These are phyloP conservation scores for Trilocha varians DNA, from an alignment of 2,888 invertebrate species.

Conservation along the genomic window DNA sequence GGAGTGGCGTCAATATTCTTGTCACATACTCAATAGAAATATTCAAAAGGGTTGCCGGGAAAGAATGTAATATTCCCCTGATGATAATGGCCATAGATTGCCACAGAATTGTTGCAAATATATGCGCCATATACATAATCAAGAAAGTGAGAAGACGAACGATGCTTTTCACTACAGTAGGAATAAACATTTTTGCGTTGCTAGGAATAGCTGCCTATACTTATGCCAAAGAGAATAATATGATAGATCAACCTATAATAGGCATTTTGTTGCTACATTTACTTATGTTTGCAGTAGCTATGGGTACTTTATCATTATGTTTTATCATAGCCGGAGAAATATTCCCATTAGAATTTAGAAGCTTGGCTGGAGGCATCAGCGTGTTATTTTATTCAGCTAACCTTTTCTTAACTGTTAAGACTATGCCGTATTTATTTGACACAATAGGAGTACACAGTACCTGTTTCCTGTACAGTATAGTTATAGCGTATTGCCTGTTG, in stretches of 20 bases:
- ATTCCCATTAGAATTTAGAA: slow-evolving; percentile 71
- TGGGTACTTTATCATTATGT: slow-evolving; percentile 75
- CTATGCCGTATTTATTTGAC: slow-evolving; percentile 63
- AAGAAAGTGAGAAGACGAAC: slow-evolving; percentile 70
- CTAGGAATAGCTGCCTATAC: slow-evolving; percentile 54
- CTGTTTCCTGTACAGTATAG: slow-evolving; percentile 9
- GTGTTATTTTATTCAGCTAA: slow-evolving; percentile 66
- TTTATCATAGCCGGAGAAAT: slow-evolving; percentile 79
- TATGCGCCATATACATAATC: slow-evolving; percentile 69
- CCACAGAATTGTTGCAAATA: slow-evolving; percentile 69
- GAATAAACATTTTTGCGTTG: slow-evolving; percentile 67
- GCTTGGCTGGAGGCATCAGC: slow-evolving; percentile 73
- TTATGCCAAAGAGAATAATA: slow-evolving; percentile 25
- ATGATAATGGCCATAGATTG: slow-evolving; percentile 75
- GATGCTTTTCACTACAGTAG: slow-evolving; percentile 68
- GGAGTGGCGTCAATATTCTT: slow-evolving; percentile 76
- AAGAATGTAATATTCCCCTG: slow-evolving; percentile 69
- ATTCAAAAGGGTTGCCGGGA: slow-evolving; percentile 64
- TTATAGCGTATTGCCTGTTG: slow-evolving; percentile 11
- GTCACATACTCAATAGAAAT: slow-evolving; percentile 76
- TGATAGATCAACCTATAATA: slow-evolving; percentile 38
- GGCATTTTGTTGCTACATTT: slow-evolving; percentile 55
- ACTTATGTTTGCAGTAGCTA: slow-evolving; percentile 64
- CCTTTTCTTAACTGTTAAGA: slow-evolving; percentile 74
- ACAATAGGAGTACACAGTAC: slow-evolving; percentile 52